Percentiles rank a stretch among this genome's conserved stretches.
Evolutionary conservation across 2,797 vertebrate genomes (phyloP).

Genomic region (Ctenochaetus hawaiiensis): DNA sequence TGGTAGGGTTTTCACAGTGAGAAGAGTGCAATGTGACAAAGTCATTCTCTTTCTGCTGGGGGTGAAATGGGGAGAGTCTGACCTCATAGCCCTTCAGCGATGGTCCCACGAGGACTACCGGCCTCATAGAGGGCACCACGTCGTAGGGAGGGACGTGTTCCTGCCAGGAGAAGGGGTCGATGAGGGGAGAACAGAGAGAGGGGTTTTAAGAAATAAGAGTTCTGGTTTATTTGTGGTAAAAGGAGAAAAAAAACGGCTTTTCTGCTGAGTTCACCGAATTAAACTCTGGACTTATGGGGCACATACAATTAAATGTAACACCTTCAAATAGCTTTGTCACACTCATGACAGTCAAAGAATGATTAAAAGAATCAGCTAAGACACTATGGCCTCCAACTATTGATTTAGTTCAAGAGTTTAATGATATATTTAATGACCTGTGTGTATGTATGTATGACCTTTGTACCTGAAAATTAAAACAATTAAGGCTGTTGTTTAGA

Average conservation of each 20-base stretch:
- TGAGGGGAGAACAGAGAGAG: constrained; percentile 17
- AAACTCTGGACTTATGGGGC: not conserved
- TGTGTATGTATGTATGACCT: not conserved
- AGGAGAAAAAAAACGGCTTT: constrained; percentile 2
- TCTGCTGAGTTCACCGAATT: not conserved
- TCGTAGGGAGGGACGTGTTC: constrained; percentile 96
- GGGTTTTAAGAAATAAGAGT: not conserved
- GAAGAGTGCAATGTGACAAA: not conserved
- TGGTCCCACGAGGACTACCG: constrained; percentile 96
- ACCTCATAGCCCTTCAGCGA: constrained; percentile 98
- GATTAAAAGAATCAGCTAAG: not conserved
- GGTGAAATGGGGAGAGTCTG: constrained; percentile 56
- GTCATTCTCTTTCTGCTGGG: constrained; percentile 23
- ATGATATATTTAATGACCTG: not conserved
- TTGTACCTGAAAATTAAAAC: too few relatives aligned
- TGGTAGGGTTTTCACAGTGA: constrained; percentile 9
- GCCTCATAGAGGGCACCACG: constrained; percentile 97
- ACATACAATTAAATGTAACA: not conserved
- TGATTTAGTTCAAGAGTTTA: not conserved
- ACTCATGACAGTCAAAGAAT: not conserved
- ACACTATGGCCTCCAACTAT: not conserved
- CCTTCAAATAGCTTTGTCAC: not conserved
- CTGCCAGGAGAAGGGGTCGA: constrained; percentile 75
- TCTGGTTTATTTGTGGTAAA: constrained; percentile 4
- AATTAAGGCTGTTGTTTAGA: not conserved